Evolutionary conservation across 2,888 invertebrate genomes (phyloP), one percentile per base, ranked within the genome.

Genomic region (Andrena flavipes): DNA sequence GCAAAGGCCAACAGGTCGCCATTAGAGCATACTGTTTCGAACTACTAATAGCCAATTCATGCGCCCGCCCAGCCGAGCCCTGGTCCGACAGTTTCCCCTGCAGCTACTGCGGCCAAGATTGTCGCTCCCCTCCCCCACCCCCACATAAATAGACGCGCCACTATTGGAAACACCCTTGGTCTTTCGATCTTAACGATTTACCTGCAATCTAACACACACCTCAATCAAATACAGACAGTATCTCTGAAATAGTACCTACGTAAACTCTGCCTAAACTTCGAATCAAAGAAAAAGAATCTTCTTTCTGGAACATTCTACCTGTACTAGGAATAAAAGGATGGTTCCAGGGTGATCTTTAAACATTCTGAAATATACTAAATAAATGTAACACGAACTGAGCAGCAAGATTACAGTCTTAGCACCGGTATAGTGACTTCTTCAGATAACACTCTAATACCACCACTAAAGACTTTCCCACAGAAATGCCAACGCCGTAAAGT

Each of bases 21-120:
- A 94, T 94, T 92, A 92, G 91, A 91, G 92, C 90, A 89, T 90
- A 91, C 93, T 94, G 94, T 94, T 94, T 94, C 93, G 90, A 93
- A 93, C 92, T 92, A 92, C 94, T 94, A 94, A 95, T 95, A 94
- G 94, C 94, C 94, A 94, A 95, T 95, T 94, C 94, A 94, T 93
- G 93, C 91, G 82, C 79, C 86, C 84, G 80, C 91, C 90, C 82
- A 78, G 71, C 65, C 79, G 60, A 86, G 64, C 76, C 76, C 64
- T 56, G 62, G 82, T 75, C 82, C 82, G 73, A 78, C 83, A 80
- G 82, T 77, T 84, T 79, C 68, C 82, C 68, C 71, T 70, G 59
- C 64, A 88, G 78, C 80, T 68, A 77, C 75, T 80, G 68, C 79
- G 77, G 60, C 81, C 82, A 86, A 89, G 84, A 88, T 87, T 79